Evolutionary conservation across 2,113 vertebrate genomes (phyloP).

Genomic region (Argyrosomus japonicus): DNA sequence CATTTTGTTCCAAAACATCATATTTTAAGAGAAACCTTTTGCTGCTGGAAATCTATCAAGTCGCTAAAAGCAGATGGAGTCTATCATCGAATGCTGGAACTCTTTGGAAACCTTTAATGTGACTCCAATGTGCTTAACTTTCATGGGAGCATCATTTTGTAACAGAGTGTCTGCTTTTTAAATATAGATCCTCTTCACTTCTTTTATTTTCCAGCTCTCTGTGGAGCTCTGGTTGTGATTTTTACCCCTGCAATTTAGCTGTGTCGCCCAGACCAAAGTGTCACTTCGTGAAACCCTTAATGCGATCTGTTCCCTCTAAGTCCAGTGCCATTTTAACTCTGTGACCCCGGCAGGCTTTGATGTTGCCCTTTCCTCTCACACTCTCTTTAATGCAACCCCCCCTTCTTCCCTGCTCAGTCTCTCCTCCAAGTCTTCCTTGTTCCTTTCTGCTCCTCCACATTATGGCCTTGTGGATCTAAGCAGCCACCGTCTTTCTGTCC

Average conservation of each 20-base stretch:
- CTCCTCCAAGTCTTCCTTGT: background rate
- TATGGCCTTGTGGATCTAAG: conserved; percentile 2
- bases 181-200: background rate
- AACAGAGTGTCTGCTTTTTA: background rate
- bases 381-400: conserved; percentile 14
- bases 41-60: conserved; percentile 32
- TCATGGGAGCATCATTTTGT: conserved; percentile 14
- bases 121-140: conserved; percentile 23
- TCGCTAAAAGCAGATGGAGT: conserved; percentile 33
- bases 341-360: conserved; percentile 71
- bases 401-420: background rate
- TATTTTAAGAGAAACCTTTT: conserved; percentile 26
- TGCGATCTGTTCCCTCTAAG: conserved; percentile 36
- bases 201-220: background rate
- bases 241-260: conserved; percentile 15
- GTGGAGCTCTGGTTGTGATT: background rate
- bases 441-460: background rate
- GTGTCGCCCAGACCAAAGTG: conserved; percentile 21
- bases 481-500: background rate
- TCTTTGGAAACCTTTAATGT: conserved; percentile 26
- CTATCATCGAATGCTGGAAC: conserved; percentile 32
- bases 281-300: conserved; percentile 48
- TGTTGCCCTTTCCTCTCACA: conserved; percentile 60
- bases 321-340: conserved; percentile 53
- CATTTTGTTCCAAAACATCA: conserved; percentile 27